Percentiles rank a stretch among this genome's conserved stretches.
Conservation (phyloP, 2,113 vertebrate genomes). For the Mustela nigripes region DNA sequence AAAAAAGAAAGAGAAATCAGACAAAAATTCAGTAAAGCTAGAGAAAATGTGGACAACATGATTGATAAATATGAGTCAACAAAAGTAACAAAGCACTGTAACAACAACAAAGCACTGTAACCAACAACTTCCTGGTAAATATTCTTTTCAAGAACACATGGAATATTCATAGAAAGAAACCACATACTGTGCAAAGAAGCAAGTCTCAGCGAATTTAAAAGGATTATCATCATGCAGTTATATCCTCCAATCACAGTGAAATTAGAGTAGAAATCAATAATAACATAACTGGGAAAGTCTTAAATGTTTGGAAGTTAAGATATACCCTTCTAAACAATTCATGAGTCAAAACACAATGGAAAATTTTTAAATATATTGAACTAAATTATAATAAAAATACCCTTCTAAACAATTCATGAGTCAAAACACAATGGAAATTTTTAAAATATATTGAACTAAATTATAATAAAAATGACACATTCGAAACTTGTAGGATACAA, state of each 20-base stretch:
- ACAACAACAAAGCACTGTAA: not conserved
- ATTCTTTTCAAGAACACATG: not conserved
- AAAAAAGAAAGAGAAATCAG: not conserved
- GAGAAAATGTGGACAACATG: not conserved
- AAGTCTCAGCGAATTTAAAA: not conserved
- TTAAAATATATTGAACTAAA: not conserved
- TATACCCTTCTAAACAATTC: not conserved
- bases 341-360: not conserved
- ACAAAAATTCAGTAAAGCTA: not conserved
- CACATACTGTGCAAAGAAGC: not conserved
- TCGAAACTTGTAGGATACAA: not conserved
- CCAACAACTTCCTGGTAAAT: not conserved
- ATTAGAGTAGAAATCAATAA: not conserved
- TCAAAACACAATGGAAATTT: not conserved
- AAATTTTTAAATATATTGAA: not conserved
- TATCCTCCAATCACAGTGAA: not conserved
- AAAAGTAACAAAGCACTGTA: not conserved
- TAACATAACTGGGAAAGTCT: not conserved
- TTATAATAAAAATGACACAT: not conserved
- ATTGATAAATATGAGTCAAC: not conserved
- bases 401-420: not conserved
- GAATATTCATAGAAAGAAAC: not conserved
- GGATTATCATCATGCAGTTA: not conserved
- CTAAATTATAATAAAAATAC: not conserved
- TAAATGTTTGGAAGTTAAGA: not conserved